Base-by-base conservation (phyloP, 2,888 invertebrate species). In the Sabatieria punctata region DNA sequence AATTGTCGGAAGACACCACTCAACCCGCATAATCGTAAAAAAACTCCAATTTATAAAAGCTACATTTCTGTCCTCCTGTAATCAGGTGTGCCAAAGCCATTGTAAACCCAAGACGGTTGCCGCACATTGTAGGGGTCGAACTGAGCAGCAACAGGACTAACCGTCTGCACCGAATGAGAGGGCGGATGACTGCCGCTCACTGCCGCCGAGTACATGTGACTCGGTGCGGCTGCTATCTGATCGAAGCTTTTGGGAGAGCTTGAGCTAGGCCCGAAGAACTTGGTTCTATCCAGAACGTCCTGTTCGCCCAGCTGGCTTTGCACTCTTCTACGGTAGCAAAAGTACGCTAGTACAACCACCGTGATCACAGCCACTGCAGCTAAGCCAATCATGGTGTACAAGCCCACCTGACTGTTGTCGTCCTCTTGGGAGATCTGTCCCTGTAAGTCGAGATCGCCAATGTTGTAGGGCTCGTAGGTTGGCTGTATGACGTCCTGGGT, bases 311-410 rank as follows among this genome's bases (percentile, higher is more conserved):
- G 18, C 25, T 15, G 42, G 11, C 25, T 11, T 15, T 18, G 4
- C 11, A 24, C 23, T n/a, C 40, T n/a, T 4, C 40, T 23, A 4
- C 38, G 26, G 22, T n/a, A n/a, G 46, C 46, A 46, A 18, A 46
- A 26, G 18, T 23, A 41, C 13, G n/a, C 41, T n/a, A 46, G n/a
- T 15, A 38, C 18, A 6, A 24, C 30, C 18, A 27, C 22, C 2
- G 46, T 46, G 19, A 27, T 8, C 22, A 46, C 4, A 18, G 18
- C 46, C 6, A 41, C 27, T 4, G 41, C 15, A 19, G 18, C 30
- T 22, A 46, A 19, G 4, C 18, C 46, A 13, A 41, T 6, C 13
- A 8, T 15, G 30, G 30, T 30, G 8, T 30, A 8, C 30, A 15
- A 11, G 30, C 30, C 19, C 19, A 22, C 22, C 6, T 19, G 4